These are phyloP conservation scores for Catotricha subobsoleta DNA, from an alignment of 2,888 invertebrate genomes.

Conservation along the genomic window DNA sequence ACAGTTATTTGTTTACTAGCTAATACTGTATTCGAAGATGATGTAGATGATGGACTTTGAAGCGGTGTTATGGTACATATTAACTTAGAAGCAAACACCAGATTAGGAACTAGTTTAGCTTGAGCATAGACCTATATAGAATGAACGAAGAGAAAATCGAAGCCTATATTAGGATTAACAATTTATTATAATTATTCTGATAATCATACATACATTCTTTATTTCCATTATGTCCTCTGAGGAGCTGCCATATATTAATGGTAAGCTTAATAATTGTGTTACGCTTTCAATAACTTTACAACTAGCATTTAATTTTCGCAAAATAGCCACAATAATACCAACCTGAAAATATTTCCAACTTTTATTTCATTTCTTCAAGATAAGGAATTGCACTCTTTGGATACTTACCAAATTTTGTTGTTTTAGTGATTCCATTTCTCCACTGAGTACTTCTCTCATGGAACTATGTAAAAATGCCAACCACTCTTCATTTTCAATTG, in stretches of 20 bases:
- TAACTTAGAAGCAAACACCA: slow-evolving; percentile 59
- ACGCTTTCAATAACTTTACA: slow-evolving; percentile 44
- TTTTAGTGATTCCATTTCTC: slow-evolving; percentile 55
- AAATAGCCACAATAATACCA: slow-evolving; percentile 41
- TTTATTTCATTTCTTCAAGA: background rate
- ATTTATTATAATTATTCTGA: background rate
- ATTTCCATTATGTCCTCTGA: slow-evolving; percentile 31
- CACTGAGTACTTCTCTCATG: slow-evolving; percentile 65
- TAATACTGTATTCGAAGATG: too few species aligned
- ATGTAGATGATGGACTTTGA: slow-evolving; percentile 14
- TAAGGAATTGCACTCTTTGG: background rate
- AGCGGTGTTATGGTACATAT: slow-evolving; percentile 27
- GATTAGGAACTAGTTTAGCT: slow-evolving; percentile 63
- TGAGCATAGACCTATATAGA: slow-evolving; percentile 49
- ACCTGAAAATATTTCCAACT: slow-evolving; percentile 25
- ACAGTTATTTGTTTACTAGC: too few species aligned
- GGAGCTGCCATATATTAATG: slow-evolving; percentile 37
- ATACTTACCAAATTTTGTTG: slow-evolving; percentile 45
- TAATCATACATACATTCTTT: slow-evolving; percentile 24
- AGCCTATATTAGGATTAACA: too few species aligned
- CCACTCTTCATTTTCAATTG: slow-evolving; percentile 77
- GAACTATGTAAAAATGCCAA: slow-evolving; percentile 63
- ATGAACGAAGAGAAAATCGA: too few species aligned
- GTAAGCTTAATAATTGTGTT: slow-evolving; percentile 42
- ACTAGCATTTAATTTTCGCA: slow-evolving; percentile 42